Evolutionary conservation across 2,113 vertebrate genomes (phyloP).

Genomic region (Butorides virescens): DNA sequence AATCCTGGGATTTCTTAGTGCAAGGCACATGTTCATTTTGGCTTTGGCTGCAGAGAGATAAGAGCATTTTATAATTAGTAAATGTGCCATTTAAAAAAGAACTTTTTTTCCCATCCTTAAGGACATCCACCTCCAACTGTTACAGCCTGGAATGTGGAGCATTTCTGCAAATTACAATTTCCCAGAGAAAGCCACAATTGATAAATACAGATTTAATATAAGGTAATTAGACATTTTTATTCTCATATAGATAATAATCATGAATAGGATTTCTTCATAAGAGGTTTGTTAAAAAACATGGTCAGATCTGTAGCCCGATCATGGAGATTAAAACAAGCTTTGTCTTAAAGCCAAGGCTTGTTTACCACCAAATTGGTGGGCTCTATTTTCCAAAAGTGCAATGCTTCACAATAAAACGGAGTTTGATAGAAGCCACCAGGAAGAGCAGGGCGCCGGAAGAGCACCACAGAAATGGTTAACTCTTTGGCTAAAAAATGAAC

Average conservation of each 20-base stretch:
- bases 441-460: not conserved
- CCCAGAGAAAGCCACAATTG: conserved; percentile 80
- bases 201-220: conserved; percentile 82
- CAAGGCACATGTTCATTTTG: conserved; percentile 99
- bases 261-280: conserved; percentile 76
- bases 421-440: conserved; percentile 63
- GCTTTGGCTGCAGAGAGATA: conserved; percentile 88
- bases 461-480: conserved; percentile 54
- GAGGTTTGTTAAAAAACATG: conserved; percentile 72
- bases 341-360: conserved; percentile 69
- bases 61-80: conserved; percentile 89
- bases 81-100: conserved; percentile 89
- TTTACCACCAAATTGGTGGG: conserved; percentile 69
- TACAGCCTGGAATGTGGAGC: conserved; percentile 78
- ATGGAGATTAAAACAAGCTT: conserved; percentile 69
- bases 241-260: conserved; percentile 76
- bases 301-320: conserved; percentile 70
- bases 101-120: conserved; percentile 81
- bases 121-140: conserved; percentile 86
- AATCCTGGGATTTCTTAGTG: conserved; percentile 99
- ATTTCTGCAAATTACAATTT: conserved; percentile 80
- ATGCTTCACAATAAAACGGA: conserved; percentile 52
- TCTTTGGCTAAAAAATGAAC: conserved; percentile 59
- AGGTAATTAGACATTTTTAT: conserved; percentile 79
- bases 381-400: conserved; percentile 68